Evolutionary conservation across 35 echinoderm and acorn worm genomes (phyloP), one percentile per base, ranked within the genome.

Genomic region (Apostichopus parvimensis): DNA sequence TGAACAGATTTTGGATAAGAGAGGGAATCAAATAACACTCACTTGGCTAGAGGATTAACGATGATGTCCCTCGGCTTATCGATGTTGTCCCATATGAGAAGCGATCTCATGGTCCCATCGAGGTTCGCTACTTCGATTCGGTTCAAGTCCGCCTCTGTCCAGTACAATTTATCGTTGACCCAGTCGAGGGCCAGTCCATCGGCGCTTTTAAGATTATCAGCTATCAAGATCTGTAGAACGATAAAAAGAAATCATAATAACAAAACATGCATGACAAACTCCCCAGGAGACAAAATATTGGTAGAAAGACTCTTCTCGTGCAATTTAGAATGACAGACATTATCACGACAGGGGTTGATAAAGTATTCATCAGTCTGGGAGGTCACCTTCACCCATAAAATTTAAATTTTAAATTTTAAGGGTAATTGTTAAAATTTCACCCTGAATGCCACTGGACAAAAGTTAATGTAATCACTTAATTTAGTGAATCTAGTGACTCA

Each of bases 31-130:
- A 75, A 45, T 75, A 20, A 75, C 1, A 75, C 94, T 80, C 80
- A 98, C 97, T 94, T 86, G 79, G 26, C 34, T 0, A 91, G 58
- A 23, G 94, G 94, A 54, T 98, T 94, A 1, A 98, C 97, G 10
- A 98, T 77, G 58, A 98, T 96, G 79, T 98, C 97, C 54, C 97
- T 94, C 5, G 97, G 97, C 57, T 95, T 78, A 71, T 98, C 97
- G 45, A 98, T 77, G 78, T 96, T 54, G 26, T 98, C 65, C 97
- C 97, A 98, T 8, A 98, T 73, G 6, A 98, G 70, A 6, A 98
- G 60, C 1, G 71, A 20, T 89, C 97, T 86, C 93, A 92, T 94
- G 61, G 75, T 93, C 3, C 97, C 97, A 79, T 98, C 97, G 0
- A 90, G 83, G 77, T 98, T 96, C 1, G 97, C 90, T 26, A 98